A percentile compares a stretch with the other conserved stretches of the same genome.
phyloP scores from a whole-genome alignment of 2,113 vertebrate genomes.

The Cochlearius cochlearius region DNA sequence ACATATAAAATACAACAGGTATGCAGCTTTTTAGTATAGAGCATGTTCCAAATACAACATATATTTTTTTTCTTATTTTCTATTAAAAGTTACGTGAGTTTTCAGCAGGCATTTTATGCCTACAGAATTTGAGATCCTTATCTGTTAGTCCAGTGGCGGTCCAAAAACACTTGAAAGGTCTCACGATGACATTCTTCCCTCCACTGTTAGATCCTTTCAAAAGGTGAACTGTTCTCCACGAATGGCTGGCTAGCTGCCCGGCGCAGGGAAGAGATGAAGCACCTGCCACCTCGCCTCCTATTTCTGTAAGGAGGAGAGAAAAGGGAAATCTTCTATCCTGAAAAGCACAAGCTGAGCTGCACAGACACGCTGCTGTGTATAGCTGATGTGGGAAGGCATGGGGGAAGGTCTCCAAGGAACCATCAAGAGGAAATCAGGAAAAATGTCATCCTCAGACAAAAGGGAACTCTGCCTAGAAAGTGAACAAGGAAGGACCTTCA shows the following conservation, averaged over 20 bases:
- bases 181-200: background rate
- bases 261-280: background rate
- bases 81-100: background rate
- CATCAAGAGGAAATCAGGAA: background rate
- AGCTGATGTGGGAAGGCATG: background rate
- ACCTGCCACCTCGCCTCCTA: background rate
- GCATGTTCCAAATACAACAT: background rate
- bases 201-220: background rate
- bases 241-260: background rate
- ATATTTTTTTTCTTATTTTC: background rate
- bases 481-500: background rate
- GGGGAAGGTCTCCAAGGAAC: background rate
- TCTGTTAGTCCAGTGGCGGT: background rate
- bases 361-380: fast-evolving
- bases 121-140: background rate
- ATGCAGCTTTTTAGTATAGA: background rate
- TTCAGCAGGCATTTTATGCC: background rate
- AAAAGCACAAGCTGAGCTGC: background rate
- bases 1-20: background rate
- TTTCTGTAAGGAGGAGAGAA: background rate
- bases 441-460: background rate
- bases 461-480: background rate
- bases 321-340: background rate
- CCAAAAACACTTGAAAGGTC: background rate
- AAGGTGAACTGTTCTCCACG: background rate